phyloP scores from a whole-genome alignment of 1,140 invertebrate genomes.

The Philotrypesis tridentata region DNA sequence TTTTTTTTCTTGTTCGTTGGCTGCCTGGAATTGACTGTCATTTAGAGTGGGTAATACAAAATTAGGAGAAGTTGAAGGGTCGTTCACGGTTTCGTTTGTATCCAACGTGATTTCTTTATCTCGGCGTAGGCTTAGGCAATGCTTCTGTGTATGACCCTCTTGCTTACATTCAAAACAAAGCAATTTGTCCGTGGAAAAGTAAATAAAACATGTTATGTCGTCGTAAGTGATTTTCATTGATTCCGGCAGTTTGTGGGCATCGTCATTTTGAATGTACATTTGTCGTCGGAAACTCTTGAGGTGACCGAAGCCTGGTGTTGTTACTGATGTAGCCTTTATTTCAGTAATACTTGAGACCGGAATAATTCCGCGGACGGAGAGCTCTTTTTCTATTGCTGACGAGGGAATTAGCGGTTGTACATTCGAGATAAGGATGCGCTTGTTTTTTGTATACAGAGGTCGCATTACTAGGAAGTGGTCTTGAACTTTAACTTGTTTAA shows the following conservation, averaged over 20 bases:
- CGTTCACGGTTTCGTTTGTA: background rate
- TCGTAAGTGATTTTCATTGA: no score
- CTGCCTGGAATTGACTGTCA: no score
- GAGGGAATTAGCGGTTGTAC: conserved; percentile 51
- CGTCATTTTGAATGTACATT: no score
- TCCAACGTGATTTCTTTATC: background rate
- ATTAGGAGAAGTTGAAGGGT: background rate
- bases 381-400: background rate
- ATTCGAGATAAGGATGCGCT: conserved; percentile 52
- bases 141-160: conserved; percentile 22
- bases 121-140: conserved; percentile 28
- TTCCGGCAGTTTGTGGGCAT: no score
- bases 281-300: no score
- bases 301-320: no score
- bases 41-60: no score
- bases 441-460: no score
- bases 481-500: conserved; percentile 39
- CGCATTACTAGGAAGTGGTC: no score
- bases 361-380: background rate
- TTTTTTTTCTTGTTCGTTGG: no score
- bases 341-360: background rate
- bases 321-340: conserved; percentile 20
- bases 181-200: conserved; percentile 30
- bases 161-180: no score
- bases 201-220: no score